These are phyloP conservation scores for Megamerina dolium DNA, from an alignment of 2,888 invertebrate species.

Conservation along the genomic window DNA sequence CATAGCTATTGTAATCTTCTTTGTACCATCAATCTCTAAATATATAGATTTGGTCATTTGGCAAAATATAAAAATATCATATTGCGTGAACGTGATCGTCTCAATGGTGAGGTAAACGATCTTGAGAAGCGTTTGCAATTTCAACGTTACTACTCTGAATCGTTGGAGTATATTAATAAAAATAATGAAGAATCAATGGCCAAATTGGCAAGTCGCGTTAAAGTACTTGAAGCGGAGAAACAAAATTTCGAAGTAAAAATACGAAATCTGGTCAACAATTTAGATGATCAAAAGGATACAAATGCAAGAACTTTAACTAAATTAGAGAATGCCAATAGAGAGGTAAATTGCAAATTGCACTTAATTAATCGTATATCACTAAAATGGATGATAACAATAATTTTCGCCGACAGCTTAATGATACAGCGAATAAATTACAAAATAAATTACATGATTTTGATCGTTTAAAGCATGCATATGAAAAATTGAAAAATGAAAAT, in stretches of 20 bases:
- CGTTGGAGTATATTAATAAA: slow-evolving; percentile 36
- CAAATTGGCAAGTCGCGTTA: slow-evolving; percentile 21
- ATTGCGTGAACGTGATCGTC: slow-evolving; percentile 42
- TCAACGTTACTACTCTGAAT: slow-evolving; percentile 36
- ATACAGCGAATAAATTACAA: slow-evolving; percentile 23
- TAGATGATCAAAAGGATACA: slow-evolving; percentile 31
- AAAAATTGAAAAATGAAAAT: slow-evolving; percentile 31
- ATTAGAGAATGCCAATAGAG: slow-evolving; percentile 25
- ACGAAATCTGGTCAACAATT: slow-evolving; percentile 24
- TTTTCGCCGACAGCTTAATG: slow-evolving; percentile 21
- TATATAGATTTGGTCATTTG: slow-evolving; percentile 34
- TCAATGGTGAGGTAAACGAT: slow-evolving; percentile 38
- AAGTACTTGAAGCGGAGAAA: slow-evolving; percentile 22
- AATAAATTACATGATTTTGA: slow-evolving; percentile 30
- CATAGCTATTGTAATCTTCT: too few species aligned
- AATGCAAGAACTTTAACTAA: slow-evolving; percentile 27
- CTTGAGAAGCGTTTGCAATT: slow-evolving; percentile 37
- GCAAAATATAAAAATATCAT: slow-evolving; percentile 40
- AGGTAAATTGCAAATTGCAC: slow-evolving; percentile 18
- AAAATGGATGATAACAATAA: not conserved
- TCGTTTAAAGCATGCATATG: slow-evolving; percentile 27
- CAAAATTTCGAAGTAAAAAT: slow-evolving; percentile 21
- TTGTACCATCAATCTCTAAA: too few species aligned
- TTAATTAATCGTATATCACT: not conserved
- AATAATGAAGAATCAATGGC: slow-evolving; percentile 29